These are phyloP conservation scores for Sebastes trivittatus DNA, from an alignment of 2,797 vertebrate genomes.

Conservation along the genomic window DNA sequence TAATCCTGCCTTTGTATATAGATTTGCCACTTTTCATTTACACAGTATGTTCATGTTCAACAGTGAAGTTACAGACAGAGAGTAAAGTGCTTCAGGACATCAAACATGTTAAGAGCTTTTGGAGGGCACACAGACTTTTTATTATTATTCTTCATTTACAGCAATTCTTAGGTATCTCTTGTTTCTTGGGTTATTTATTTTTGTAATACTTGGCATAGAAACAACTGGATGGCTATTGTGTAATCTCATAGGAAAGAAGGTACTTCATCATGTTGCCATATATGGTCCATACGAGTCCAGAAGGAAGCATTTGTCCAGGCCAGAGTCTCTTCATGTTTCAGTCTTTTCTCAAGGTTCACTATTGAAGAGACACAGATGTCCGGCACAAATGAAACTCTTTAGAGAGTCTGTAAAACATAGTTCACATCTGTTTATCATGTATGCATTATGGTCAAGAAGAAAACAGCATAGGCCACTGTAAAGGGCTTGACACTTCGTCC, in stretches of 20 bases:
- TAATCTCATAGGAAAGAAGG: not conserved
- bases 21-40: not conserved
- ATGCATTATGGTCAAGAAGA: not conserved
- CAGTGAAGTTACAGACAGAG: conserved; percentile 5
- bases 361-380: not conserved
- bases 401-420: not conserved
- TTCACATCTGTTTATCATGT: not conserved
- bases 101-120: not conserved
- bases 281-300: conserved; percentile 5
- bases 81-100: conserved; percentile 34
- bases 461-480: conserved; percentile 40
- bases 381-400: too few relatives aligned
- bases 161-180: conserved; percentile 16
- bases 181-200: not conserved
- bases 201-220: conserved; percentile 59
- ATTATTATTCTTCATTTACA: conserved; percentile 23
- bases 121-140: not conserved
- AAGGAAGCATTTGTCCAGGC: not conserved
- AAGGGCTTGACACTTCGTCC: conserved; percentile 2
- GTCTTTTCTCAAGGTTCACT: not conserved
- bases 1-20: not conserved
- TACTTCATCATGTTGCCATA: not conserved
- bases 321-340: not conserved
- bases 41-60: not conserved
- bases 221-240: conserved; percentile 43